Base-by-base conservation (phyloP, 2,113 vertebrate genomes). In the Fregata magnificens region DNA sequence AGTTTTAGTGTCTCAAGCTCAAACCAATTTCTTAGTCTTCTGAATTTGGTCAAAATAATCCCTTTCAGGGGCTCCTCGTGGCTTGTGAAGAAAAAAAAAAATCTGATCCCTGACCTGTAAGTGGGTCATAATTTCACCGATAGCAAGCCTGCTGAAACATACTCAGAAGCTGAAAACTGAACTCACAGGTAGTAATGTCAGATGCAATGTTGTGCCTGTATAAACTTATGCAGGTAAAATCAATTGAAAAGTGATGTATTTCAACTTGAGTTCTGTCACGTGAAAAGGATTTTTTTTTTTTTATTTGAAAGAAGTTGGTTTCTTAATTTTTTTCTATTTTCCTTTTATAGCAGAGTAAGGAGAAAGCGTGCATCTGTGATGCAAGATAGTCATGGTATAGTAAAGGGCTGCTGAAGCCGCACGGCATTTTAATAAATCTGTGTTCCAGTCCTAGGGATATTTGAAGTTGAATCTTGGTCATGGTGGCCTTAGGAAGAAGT, bases 371-470 rank as follows among this genome's bases (percentile, higher is more conserved):
- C 14, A 16, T 72, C 58, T 90, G 36, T 56, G 38, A 72, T 71
- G 17, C 38, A 67, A 49, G 38, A 45, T n/a, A 84, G 58, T 61
- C 52, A 31, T 24, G 26, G 42, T 47, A 36, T 31, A 32, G 47
- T 36, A 72, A 49, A 83, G 32, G 14, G 31, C 36, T 80, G 7
- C 34, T 74, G 36, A 56, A 90, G 18, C 58, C 7, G 4, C 7
- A 16, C 0, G 1, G 15, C 5, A 0, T 44, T 70, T 50, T 76
- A 58, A 52, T 67, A 76, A 81, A 62, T 56, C 16, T 42, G 19
- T 47, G 19, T 71, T 90, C 32, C 14, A 36, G 31, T 66, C 55
- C 18, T 32, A 53, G 29, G 19, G n/a, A 42, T 80, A 45, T 72
- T 80, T 87, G 47, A 84, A 58, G 49, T 29, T 85, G n/a, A 56